Conservation (phyloP, 2,888 invertebrate genomes). For the Agrypnus murinus region DNA sequence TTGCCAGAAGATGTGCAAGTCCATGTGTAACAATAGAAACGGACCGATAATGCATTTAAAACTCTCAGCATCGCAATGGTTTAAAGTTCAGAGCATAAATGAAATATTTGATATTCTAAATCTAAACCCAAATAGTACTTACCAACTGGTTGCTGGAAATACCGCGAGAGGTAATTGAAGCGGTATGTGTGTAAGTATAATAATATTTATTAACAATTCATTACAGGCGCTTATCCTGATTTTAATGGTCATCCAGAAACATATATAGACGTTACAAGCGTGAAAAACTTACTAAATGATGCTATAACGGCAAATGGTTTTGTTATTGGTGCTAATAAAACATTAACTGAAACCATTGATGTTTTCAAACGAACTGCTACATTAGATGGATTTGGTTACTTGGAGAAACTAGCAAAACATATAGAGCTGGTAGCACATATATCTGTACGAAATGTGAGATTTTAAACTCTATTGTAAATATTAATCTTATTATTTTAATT, state of each 20-base stretch:
- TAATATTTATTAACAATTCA: slow-evolving; percentile 34
- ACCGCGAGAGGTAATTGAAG: slow-evolving; percentile 87
- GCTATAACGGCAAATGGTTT: slow-evolving; percentile 70
- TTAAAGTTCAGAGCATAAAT: slow-evolving; percentile 74
- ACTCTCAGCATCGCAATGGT: slow-evolving; percentile 71
- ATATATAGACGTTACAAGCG: slow-evolving; percentile 78
- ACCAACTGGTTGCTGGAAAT: slow-evolving; percentile 82
- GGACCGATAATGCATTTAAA: neutral
- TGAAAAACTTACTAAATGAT: slow-evolving; percentile 74
- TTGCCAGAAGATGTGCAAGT: slow-evolving; percentile 54
- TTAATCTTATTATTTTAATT: too few relatives aligned
- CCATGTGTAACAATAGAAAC: neutral
- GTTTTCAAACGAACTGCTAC: slow-evolving; percentile 69
- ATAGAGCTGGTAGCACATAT: slow-evolving; percentile 81
- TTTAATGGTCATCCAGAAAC: slow-evolving; percentile 65
- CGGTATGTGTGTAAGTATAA: neutral
- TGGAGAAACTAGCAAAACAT: slow-evolving; percentile 76
- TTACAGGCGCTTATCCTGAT: too few relatives aligned
- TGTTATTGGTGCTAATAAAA: slow-evolving; percentile 76
- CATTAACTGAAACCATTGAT: slow-evolving; percentile 74
- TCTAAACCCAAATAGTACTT: slow-evolving; percentile 70
- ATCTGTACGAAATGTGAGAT: slow-evolving; percentile 81
- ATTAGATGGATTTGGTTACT: slow-evolving; percentile 75
- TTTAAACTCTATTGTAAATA: neutral
- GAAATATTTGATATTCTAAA: slow-evolving; percentile 75